Base-by-base conservation (phyloP, 1,140 invertebrate genomes). In the Leptestheria dahalacensis region DNA sequence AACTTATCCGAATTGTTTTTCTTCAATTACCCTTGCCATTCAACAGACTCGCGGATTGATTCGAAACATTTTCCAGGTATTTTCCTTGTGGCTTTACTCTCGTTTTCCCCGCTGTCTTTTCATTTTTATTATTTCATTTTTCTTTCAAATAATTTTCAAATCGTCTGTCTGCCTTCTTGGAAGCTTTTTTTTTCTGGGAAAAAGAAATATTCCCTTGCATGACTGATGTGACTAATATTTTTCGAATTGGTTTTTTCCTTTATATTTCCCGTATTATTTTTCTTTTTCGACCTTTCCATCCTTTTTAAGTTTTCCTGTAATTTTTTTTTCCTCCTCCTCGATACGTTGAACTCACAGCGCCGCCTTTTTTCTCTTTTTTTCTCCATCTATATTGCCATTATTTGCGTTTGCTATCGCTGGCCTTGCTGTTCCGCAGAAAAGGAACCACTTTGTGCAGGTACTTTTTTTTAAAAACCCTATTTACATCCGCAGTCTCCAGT, bases 321-420 rank as follows among this genome's bases (percentile, higher is more conserved):
- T 29, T 50, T 26, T 64, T 64, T 25, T 33, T 59, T 59, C 26
- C 41, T 33, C 52, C 56, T 26, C 61, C 46, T 64, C 56, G 49
- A n/a, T 55, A 20, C 20, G 33, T n/a, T n/a, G n/a, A n/a, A 55
- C 15, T 23, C n/a, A n/a, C n/a, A 15, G 26, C 3, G 2, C 41
- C n/a, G 24, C 21, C n/a, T 21, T n/a, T 11, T 20, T 23, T 33
- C 56, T 57, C 48, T 50, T 10, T 23, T 12, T 54, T 57, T 56
- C 29, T 24, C 28, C 47, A 21, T 64, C 51, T 33, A n/a, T 61
- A 50, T 49, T 53, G 48, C 21, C 33, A 33, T 57, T 61, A 4
- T 51, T 61, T 54, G 57, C n/a, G n/a, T n/a, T n/a, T n/a, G n/a
- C n/a, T n/a, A n/a, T n/a, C n/a, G n/a, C n/a, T n/a, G n/a, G n/a